Conservation (phyloP, 2,797 vertebrate genomes). For the Clarias pachynema region DNA sequence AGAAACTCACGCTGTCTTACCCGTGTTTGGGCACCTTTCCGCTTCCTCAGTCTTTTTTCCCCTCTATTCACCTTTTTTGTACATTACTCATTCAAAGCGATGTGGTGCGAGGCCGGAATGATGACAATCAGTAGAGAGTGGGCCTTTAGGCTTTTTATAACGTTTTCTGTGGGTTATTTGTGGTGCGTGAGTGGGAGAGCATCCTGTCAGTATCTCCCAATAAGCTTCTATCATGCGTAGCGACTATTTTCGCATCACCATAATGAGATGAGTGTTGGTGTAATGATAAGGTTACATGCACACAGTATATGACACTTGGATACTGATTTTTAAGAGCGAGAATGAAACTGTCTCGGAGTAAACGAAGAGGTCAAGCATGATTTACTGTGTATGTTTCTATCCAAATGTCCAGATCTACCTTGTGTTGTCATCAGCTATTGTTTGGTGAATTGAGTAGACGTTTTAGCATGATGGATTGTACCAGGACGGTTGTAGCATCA, state of each 20-base stretch:
- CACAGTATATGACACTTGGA: background rate
- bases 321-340: background rate
- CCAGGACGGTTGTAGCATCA: background rate
- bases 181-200: conserved; percentile 41
- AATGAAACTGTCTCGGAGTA: background rate
- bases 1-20: background rate
- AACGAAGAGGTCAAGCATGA: background rate
- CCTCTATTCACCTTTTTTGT: conserved; percentile 11
- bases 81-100: conserved; percentile 38
- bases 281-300: background rate
- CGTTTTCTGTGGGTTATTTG: conserved; percentile 38
- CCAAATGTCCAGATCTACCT: background rate
- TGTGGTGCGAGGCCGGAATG: conserved; percentile 27
- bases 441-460: background rate
- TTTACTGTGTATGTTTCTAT: background rate
- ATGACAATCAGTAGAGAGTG: conserved; percentile 29
- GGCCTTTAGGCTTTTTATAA: conserved; percentile 40
- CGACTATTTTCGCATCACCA: conserved; percentile 8
- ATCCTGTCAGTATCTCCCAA: conserved; percentile 43
- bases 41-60: background rate
- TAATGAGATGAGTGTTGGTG: conserved; percentile 4
- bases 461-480: no score
- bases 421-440: background rate
- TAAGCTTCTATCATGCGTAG: background rate
- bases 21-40: conserved; percentile 9